phyloP scores from a whole-genome alignment of 2,113 vertebrate species.

The Sigmodon hispidus region DNA sequence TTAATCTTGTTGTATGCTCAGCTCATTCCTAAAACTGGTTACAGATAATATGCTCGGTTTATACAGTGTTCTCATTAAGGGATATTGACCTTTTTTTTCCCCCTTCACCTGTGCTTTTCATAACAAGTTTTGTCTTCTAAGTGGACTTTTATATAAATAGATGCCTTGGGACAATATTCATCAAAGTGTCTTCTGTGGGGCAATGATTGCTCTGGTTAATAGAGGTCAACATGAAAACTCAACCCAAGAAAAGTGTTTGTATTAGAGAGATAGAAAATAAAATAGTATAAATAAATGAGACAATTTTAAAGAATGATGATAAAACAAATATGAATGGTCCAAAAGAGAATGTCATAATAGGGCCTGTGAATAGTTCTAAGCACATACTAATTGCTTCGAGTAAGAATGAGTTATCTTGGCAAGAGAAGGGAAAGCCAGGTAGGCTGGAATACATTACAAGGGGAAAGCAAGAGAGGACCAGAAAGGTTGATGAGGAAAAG shows the following conservation, averaged over 20 bases:
- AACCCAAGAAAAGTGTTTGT: neutral
- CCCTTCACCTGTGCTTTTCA: neutral
- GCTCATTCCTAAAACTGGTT: neutral
- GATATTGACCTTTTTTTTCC: neutral
- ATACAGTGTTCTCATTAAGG: neutral
- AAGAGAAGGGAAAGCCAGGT: neutral
- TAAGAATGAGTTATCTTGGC: neutral
- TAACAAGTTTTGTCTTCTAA: neutral
- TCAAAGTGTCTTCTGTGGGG: neutral
- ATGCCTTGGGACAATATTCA: neutral
- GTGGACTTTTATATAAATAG: neutral
- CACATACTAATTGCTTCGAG: neutral
- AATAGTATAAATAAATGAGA: neutral
- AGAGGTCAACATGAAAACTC: neutral
- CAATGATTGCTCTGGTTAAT: neutral
- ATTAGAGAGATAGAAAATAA: neutral
- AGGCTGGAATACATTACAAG: neutral
- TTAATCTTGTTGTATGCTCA: neutral
- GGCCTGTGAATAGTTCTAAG: neutral
- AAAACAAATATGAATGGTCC: conserved; percentile 18
- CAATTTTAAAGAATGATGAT: neutral
- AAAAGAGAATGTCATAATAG: neutral
- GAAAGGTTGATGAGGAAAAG: neutral
- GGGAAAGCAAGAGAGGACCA: neutral
- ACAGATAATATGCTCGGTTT: neutral